A percentile compares a stretch with the other conserved stretches of the same genome.
phyloP scores from a whole-genome alignment of 2,888 invertebrate genomes.

The Spatulosminthurus flaviceps region DNA sequence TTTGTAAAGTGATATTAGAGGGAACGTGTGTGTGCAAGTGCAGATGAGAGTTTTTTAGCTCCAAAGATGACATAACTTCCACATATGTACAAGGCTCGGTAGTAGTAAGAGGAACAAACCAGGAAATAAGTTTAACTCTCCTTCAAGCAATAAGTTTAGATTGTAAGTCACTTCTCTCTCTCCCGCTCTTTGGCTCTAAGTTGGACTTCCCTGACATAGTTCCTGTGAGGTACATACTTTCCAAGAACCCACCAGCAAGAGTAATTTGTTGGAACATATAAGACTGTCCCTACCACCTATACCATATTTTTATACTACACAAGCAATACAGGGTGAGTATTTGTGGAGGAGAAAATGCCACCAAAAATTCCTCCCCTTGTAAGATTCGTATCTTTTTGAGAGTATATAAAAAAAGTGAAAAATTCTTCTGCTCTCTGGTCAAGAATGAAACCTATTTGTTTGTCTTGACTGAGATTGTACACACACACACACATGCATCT shows the following conservation, averaged over 20 bases:
- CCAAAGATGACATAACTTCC: background rate
- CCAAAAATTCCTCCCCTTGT: conserved; percentile 24
- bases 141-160: conserved; percentile 19
- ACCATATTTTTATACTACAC: background rate
- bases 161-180: conserved; percentile 22
- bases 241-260: background rate
- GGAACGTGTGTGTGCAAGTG: background rate
- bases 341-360: conserved; percentile 6
- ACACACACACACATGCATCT: no score
- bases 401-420: conserved; percentile 4
- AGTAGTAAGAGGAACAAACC: no score
- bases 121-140: conserved; percentile 16
- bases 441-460: conserved; percentile 34
- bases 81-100: background rate
- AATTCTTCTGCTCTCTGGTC: conserved; percentile 33
- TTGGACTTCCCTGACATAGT: conserved; percentile 19
- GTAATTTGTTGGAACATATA: conserved; percentile 2
- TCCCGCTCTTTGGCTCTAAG: background rate
- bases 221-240: no score
- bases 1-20: conserved; percentile 3
- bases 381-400: conserved; percentile 37
- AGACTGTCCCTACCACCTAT: no score
- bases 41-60: background rate
- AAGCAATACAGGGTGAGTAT: background rate
- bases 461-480: conserved; percentile 27